These are phyloP conservation scores for Spheniscus humboldti DNA, from an alignment of 2,797 vertebrate species.

Conservation along the genomic window DNA sequence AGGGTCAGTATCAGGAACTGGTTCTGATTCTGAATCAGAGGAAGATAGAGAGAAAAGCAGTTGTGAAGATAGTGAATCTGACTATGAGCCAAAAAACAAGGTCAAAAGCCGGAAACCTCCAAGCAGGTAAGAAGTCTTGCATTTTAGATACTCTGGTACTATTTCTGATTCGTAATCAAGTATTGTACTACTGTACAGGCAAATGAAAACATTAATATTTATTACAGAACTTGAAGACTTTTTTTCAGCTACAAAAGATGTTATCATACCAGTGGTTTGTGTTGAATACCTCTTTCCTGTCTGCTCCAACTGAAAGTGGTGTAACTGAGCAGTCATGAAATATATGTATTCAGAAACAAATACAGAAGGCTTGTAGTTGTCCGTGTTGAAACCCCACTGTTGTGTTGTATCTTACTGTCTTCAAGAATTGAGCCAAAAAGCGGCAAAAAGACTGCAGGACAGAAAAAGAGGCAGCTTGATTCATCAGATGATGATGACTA, in stretches of 20 bases:
- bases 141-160: not conserved
- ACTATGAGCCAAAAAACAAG: conserved; percentile 94
- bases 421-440: conserved; percentile 82
- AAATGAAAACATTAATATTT: conserved; percentile 2
- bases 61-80: conserved; percentile 90
- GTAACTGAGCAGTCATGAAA: conserved; percentile 8
- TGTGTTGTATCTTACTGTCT: not conserved
- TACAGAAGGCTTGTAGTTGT: not conserved
- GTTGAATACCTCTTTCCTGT: not conserved
- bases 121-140: conserved; percentile 79
- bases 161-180: not conserved
- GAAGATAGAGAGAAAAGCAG: conserved; percentile 79
- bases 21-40: conserved; percentile 82
- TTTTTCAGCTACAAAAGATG: not conserved
- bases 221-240: not conserved
- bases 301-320: not conserved
- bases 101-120: conserved; percentile 90
- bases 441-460: conserved; percentile 84
- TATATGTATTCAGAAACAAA: not conserved
- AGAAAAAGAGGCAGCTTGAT: conserved; percentile 82
- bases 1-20: conserved; percentile 77
- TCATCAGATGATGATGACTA: conserved; percentile 83
- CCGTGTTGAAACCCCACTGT: not conserved
- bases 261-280: not conserved
- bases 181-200: not conserved